Evolutionary conservation across 2,797 vertebrate genomes (phyloP), one percentile per base, ranked within the genome.

Genomic region (Chaunax sp.): DNA sequence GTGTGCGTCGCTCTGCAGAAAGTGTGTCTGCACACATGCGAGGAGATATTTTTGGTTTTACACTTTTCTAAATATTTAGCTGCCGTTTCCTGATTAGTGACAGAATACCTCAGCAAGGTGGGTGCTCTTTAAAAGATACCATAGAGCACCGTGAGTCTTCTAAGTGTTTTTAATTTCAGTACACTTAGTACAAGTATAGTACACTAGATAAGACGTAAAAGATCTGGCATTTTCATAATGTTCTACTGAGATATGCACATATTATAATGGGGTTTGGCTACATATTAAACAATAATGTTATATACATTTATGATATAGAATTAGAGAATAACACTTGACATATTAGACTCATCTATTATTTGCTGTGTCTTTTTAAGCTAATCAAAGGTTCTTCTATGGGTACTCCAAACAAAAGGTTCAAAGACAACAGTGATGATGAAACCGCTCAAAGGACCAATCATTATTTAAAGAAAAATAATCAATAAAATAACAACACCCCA

Each of bases 391-490:
- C 33, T 35, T 10, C 1, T 9, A 11, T 9, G 6, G 33, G 33
- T 35, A 35, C 33, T 35, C 3, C 15, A 6, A 16, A 40, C 14
- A 15, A 4, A 55, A 54, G 50, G 12, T 14, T 37, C 23, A 50
- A 37, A 64, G 35, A 72, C 14, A 9, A n/a, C 10, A 43, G 18
- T 43, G 8, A 5, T 22, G 10, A 44, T 58, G n/a, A 57, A 49
- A 49, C 2, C 22, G 5, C 38, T 18, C 16, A 45, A 19, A 50
- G 26, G 10, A 71, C 18, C n/a, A 10, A 64, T 58, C 5, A 8
- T 9, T 63, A 19, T 37, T 38, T 16, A 23, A 43, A 28, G 28
- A 14, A 45, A 58, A 33, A 49, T 49, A 64, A 66, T 67, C 23
- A 64, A 33, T 0, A 19, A 52, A 61, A 35, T 19, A 20, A 20